Conservation (phyloP, 2,113 vertebrate genomes). For the Scortum barcoo region DNA sequence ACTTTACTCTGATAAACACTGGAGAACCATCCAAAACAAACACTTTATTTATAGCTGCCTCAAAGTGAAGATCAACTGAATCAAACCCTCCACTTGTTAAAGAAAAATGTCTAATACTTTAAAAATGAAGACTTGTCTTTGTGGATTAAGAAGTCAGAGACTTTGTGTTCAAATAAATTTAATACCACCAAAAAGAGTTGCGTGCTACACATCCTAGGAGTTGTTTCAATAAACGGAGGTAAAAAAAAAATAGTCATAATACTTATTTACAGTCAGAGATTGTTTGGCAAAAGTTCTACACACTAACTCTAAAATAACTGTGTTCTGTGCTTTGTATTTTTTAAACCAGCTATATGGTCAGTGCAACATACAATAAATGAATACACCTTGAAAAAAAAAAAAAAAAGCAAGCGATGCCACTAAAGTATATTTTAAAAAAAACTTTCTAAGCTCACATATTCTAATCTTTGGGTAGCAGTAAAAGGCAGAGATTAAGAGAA, state of each 20-base stretch:
- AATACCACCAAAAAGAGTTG: constrained; percentile 59
- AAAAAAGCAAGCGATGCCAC: neutral
- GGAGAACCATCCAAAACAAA: neutral
- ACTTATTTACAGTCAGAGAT: constrained; percentile 38
- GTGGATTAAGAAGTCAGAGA: constrained; percentile 1
- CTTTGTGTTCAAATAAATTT: constrained; percentile 51
- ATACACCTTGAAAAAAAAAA: neutral
- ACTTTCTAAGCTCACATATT: constrained; percentile 25
- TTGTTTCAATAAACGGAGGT: constrained; percentile 13
- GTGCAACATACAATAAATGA: neutral
- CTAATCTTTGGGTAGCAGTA: constrained; percentile 45
- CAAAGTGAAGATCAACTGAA: neutral
- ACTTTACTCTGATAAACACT: neutral
- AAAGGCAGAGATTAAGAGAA: constrained; percentile 5
- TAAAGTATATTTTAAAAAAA: neutral
- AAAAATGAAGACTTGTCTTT: neutral
- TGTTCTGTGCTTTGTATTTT: neutral
- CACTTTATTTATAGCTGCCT: neutral
- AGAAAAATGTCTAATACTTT: too few relatives aligned
- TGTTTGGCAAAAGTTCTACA: constrained; percentile 18
- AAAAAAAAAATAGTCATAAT: constrained; percentile 32
- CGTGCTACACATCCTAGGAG: constrained; percentile 20
- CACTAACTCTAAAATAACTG: neutral
- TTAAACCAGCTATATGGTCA: neutral
- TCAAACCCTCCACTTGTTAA: neutral